Evolutionary conservation across 2,888 invertebrate species (phyloP), one percentile per base, ranked within the genome.

Genomic region (Exephanes ischioxanthus): DNA sequence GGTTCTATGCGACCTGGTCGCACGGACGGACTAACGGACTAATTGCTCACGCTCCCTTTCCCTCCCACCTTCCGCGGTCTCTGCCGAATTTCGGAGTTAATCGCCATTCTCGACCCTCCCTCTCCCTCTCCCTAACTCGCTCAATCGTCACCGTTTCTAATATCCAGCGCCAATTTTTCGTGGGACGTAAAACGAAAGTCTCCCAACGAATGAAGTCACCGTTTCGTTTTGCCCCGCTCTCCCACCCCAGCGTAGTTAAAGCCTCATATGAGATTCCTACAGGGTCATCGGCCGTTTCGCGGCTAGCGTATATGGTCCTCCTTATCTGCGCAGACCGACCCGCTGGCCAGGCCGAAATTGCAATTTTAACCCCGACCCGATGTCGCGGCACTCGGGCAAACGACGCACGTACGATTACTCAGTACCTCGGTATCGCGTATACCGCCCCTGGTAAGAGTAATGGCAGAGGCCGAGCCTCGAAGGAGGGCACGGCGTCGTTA

Each of bases 371-470:
- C 76, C 70, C 73, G 14, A 68, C 58, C 63, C 58, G 53, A 85
- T 70, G 81, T 48, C 33, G 26, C 58, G 26, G 63, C 45, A 73
- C 55, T 72, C 77, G 84, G 33, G 61, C 72, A 77, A 80, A 80
- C 76, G 80, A 67, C 70, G 41, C 80, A 67, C 76, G 76, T 84
- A 77, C 84, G 80, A 80, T 80, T 84, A 71, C 78, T 79, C 77
- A 45, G 73, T 80, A 45, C 58, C 63, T 61, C 37, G 11, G 55
- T 66, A 68, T 70, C 61, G 68, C 55, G 19, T 61, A 45, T 70
- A 72, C 14, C 58, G 76, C 70, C 48, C 61, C 61, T 68, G 9
- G 19, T 63, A 33, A 61, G 67, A 71, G 71, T 61, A 70, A 75
- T 51, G 70, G 61, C 33, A 76, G 22, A 26, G 75, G 51, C 67